Evolutionary conservation across 1,140 invertebrate species (phyloP).

Genomic region (Oedothorax gibbosus): DNA sequence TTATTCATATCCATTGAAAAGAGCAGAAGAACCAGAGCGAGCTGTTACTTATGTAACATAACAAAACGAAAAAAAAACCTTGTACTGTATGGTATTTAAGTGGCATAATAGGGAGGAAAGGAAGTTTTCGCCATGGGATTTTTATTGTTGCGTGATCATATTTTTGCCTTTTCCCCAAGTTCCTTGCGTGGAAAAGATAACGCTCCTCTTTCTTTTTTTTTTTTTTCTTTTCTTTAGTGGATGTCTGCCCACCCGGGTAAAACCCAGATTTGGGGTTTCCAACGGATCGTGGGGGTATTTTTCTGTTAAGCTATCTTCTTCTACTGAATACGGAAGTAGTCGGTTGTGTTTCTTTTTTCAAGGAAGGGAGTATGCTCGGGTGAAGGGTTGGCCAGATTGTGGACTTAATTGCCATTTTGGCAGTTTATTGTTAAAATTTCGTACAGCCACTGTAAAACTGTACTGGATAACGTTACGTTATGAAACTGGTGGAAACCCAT

Average conservation of each 20-base stretch:
- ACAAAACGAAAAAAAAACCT: constrained; percentile 42
- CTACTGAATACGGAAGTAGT: constrained; percentile 37
- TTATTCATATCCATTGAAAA: too few relatives aligned
- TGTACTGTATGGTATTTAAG: constrained; percentile 58
- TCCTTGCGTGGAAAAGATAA: constrained; percentile 46
- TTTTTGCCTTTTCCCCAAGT: constrained; percentile 35
- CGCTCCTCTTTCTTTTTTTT: constrained; percentile 35
- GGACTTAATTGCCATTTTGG: too few relatives aligned
- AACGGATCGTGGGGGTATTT: constrained; percentile 39
- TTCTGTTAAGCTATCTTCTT: constrained; percentile 49
- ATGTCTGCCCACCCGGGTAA: not conserved
- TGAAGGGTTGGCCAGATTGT: too few relatives aligned
- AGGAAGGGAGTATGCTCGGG: too few relatives aligned
- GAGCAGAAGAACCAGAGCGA: not conserved
- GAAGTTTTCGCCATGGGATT: constrained; percentile 52
- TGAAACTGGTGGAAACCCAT: too few relatives aligned
- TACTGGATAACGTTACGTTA: too few relatives aligned
- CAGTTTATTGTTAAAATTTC: too few relatives aligned
- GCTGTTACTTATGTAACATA: constrained; percentile 9
- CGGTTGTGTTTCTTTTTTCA: too few relatives aligned
- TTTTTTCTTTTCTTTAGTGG: not conserved
- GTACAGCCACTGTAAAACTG: too few relatives aligned
- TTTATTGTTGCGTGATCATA: constrained; percentile 58
- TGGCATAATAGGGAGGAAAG: constrained; percentile 38
- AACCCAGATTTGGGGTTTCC: constrained; percentile 56